These are phyloP conservation scores for Samia ricini DNA, from an alignment of 1,140 invertebrate species.

Conservation along the genomic window DNA sequence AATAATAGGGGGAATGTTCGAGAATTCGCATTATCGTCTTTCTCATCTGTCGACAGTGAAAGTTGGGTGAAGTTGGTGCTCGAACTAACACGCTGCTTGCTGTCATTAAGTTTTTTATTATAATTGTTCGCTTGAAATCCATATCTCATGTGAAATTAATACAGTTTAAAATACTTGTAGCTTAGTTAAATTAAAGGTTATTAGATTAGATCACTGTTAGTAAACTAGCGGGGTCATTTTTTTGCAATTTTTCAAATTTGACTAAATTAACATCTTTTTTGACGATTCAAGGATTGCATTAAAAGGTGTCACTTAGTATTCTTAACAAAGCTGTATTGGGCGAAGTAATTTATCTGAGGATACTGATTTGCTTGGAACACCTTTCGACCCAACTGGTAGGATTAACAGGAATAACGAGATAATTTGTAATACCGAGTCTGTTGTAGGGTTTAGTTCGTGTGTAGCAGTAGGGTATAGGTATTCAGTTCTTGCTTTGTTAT, in stretches of 20 bases:
- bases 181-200: not conserved
- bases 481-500: too few species aligned
- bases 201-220: not conserved
- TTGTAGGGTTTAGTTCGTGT: too few species aligned
- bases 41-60: not conserved
- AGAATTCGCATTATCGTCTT: not conserved
- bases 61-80: not conserved
- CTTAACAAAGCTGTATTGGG: too few species aligned
- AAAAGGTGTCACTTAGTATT: too few species aligned
- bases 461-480: too few species aligned
- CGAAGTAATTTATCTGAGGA: too few species aligned
- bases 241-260: not conserved
- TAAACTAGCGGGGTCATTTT: not conserved
- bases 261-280: too few species aligned
- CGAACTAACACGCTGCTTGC: conserved; percentile 6
- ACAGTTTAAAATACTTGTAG: not conserved
- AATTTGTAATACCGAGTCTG: too few species aligned
- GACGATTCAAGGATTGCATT: too few species aligned
- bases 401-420: too few species aligned
- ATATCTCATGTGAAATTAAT: not conserved
- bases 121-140: not conserved
- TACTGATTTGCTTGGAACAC: too few species aligned
- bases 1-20: conserved; percentile 20
- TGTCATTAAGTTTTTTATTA: conserved; percentile 7
- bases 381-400: too few species aligned